A percentile compares a stretch with the other conserved stretches of the same genome.
Evolutionary conservation across 2,797 vertebrate genomes (phyloP).

Genomic region (Cuculus canorus): DNA sequence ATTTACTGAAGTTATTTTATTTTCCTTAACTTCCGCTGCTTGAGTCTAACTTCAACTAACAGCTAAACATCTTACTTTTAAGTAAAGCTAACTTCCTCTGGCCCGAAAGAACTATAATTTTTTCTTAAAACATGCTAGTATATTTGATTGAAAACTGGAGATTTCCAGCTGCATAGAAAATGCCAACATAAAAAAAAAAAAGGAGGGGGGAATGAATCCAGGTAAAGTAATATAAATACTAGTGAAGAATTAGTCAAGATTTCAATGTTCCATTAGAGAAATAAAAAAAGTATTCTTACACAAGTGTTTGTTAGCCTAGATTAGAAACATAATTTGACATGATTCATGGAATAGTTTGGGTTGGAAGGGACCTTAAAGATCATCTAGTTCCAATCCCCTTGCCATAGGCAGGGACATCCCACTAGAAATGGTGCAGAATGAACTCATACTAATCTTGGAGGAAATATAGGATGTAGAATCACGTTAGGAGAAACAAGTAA

Average conservation of each 20-base stretch:
- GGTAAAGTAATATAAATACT: background rate
- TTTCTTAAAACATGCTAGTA: background rate
- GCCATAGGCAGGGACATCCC: too few species aligned
- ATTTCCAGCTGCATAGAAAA: background rate
- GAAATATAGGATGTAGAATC: background rate
- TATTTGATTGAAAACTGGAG: background rate
- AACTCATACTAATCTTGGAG: background rate
- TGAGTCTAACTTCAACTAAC: background rate
- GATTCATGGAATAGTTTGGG: too few species aligned
- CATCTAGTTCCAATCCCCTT: too few species aligned
- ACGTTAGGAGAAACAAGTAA: background rate
- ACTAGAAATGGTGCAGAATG: background rate
- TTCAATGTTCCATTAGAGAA: background rate
- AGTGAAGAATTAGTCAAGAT: background rate
- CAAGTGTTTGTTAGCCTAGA: background rate
- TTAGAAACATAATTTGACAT: background rate
- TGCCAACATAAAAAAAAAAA: background rate
- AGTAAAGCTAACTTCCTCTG: background rate
- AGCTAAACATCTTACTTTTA: background rate
- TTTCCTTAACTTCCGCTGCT: conserved; percentile 20
- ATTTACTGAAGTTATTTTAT: conserved; percentile 8
- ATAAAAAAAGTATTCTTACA: background rate
- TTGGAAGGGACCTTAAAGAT: too few species aligned
- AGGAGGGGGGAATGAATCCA: background rate
- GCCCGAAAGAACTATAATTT: background rate